Evolutionary conservation across 2,113 vertebrate species (phyloP).

Genomic region (Rhegmatorhina hoffmannsi): DNA sequence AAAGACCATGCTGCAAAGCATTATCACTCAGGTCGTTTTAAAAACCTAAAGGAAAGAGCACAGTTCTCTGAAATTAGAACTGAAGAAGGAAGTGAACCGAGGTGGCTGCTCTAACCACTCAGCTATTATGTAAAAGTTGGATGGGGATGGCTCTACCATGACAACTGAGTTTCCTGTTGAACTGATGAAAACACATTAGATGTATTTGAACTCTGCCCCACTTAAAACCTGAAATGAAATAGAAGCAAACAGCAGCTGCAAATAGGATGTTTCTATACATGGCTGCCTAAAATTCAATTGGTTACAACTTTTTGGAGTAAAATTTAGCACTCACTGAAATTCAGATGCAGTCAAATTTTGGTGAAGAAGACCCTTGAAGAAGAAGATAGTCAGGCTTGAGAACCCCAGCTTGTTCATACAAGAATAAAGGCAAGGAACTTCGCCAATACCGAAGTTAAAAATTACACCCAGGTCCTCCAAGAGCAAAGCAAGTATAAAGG

Average conservation of each 20-base stretch:
- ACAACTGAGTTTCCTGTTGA: not conserved
- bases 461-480: not conserved
- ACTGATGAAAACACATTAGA: not conserved
- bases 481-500: not conserved
- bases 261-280: not conserved
- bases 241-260: not conserved
- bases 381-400: not conserved
- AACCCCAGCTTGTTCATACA: not conserved
- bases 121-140: conserved; percentile 6
- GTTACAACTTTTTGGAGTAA: not conserved
- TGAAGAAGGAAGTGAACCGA: not conserved
- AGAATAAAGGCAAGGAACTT: not conserved
- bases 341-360: not conserved
- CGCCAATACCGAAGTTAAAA: not conserved
- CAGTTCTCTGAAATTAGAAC: not conserved
- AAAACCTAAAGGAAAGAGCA: not conserved
- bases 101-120: not conserved
- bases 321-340: not conserved
- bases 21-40: not conserved
- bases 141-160: conserved; percentile 10
- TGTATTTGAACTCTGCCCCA: not conserved
- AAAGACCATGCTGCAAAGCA: not conserved
- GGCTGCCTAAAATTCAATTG: not conserved
- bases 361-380: not conserved
- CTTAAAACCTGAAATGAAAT: not conserved